Conservation (phyloP, 37 sponge, comb jelly and placozoan genomes). For the Oopsacas minuta region DNA sequence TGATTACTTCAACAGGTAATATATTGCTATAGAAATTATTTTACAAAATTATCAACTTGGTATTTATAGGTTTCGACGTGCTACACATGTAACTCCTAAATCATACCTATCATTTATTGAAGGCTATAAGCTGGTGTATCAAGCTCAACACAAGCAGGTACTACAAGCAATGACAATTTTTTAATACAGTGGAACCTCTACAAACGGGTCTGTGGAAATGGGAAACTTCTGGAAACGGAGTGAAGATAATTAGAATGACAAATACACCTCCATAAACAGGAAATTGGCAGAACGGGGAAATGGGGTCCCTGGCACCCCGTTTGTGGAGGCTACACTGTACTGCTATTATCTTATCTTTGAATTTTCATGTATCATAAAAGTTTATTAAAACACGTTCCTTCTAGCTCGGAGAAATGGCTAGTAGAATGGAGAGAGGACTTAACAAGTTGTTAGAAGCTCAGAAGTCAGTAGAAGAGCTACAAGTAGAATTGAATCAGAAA, state of each 20-base stretch:
- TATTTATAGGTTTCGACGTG: constrained; percentile 48
- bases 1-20: constrained; percentile 80
- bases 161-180: no score
- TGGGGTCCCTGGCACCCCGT: no score
- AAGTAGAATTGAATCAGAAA: constrained; percentile 77
- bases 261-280: no score
- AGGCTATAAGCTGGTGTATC: constrained; percentile 92
- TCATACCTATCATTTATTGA: constrained; percentile 95
- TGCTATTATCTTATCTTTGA: no score
- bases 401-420: constrained; percentile 68
- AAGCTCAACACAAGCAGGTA: constrained; percentile 46
- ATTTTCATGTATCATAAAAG: no score
- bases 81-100: constrained; percentile 97
- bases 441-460: constrained; percentile 93
- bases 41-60: not conserved
- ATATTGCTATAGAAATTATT: not conserved
- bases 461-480: constrained; percentile 72
- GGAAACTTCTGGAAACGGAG: no score
- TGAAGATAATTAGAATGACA: no score
- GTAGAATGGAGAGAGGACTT: constrained; percentile 84
- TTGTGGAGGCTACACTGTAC: no score
- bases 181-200: no score
- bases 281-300: no score
- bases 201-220: no score
- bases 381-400: no score